A percentile compares a stretch with the other conserved stretches of the same genome.
These are phyloP conservation scores for Buphagus erythrorhynchus DNA, from an alignment of 2,797 vertebrate species.

Conservation along the genomic window DNA sequence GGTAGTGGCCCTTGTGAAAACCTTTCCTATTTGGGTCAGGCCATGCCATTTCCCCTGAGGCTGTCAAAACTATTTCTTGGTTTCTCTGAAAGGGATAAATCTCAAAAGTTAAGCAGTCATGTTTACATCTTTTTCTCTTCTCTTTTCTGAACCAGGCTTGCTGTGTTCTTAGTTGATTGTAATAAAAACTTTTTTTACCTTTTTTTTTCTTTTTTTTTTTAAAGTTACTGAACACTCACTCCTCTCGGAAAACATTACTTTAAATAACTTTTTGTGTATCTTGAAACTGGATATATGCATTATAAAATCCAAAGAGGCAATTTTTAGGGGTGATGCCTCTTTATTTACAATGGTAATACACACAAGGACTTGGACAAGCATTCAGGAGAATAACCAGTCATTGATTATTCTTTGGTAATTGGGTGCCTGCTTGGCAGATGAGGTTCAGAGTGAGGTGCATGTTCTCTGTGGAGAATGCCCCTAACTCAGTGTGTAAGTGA, in stretches of 20 bases:
- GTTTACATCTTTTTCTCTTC: not conserved
- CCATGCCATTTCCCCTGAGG: not conserved
- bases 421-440: slow-evolving; percentile 67
- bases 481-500: slow-evolving; percentile 48
- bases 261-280: not conserved
- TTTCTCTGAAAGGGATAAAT: not conserved
- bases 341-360: slow-evolving; percentile 10
- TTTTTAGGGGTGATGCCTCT: not conserved
- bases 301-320: not conserved
- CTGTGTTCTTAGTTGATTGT: not conserved
- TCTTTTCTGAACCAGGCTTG: not conserved
- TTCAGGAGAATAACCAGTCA: slow-evolving; percentile 43
- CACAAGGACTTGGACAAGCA: not conserved
- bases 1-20: not conserved
- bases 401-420: slow-evolving; percentile 74
- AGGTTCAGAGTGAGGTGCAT: slow-evolving; percentile 21
- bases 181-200: not conserved
- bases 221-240: not conserved
- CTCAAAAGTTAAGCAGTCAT: not conserved
- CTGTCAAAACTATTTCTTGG: not conserved
- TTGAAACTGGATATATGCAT: not conserved
- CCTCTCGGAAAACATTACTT: not conserved
- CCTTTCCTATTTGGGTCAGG: not conserved
- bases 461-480: slow-evolving; percentile 46
- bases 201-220: not conserved